These are phyloP conservation scores for Notocelia uddmanniana DNA, from an alignment of 2,888 invertebrate species.

Conservation along the genomic window DNA sequence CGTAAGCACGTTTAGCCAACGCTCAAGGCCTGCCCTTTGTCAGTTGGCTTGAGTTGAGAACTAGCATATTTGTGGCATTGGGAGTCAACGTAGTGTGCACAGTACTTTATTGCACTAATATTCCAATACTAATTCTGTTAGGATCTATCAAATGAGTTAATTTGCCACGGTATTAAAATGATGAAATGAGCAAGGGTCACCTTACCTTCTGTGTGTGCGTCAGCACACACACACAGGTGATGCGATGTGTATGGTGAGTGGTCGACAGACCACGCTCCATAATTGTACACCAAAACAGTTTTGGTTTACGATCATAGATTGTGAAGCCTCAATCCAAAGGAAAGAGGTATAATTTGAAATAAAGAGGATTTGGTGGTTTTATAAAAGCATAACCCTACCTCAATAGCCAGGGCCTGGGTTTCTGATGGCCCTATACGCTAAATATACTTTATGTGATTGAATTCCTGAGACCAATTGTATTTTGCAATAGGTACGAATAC, in stretches of 20 bases:
- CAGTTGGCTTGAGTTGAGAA: constrained; percentile 8
- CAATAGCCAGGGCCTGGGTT: too few relatives aligned
- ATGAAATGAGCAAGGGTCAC: too few relatives aligned
- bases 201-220: too few relatives aligned
- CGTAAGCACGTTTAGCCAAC: constrained; percentile 22
- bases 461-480: neutral
- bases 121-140: neutral
- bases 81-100: neutral
- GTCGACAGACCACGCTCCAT: too few relatives aligned
- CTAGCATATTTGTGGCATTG: constrained; percentile 24
- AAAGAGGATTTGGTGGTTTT: too few relatives aligned
- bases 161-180: neutral
- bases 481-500: neutral
- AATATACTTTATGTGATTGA: neutral
- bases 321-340: too few relatives aligned
- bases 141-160: neutral
- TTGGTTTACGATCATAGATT: neutral
- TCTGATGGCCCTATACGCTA: too few relatives aligned
- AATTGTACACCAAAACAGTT: neutral
- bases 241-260: too few relatives aligned
- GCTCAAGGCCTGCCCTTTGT: constrained; percentile 40
- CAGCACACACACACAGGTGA: too few relatives aligned
- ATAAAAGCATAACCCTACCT: too few relatives aligned
- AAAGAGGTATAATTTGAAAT: too few relatives aligned
- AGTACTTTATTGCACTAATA: neutral